Evolutionary conservation across 2,797 vertebrate species (phyloP).

Genomic region (Steatocranus sp.): DNA sequence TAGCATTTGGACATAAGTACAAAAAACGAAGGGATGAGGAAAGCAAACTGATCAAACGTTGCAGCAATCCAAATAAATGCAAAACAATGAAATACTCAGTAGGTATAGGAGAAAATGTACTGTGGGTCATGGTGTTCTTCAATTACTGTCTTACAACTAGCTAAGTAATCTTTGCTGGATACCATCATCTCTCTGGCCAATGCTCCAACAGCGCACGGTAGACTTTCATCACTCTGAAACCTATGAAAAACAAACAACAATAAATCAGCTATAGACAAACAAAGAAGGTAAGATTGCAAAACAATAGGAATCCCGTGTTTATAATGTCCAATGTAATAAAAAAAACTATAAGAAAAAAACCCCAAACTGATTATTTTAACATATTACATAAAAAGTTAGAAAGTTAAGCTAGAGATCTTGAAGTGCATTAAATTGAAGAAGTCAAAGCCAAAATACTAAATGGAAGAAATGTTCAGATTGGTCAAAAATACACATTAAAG

Average conservation of each 20-base stretch:
- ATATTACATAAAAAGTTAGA: conserved; percentile 81
- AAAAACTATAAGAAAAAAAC: conserved; percentile 43
- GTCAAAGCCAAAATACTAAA: conserved; percentile 65
- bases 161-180: conserved; percentile 73
- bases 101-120: conserved; percentile 74
- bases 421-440: conserved; percentile 77
- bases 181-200: conserved; percentile 73
- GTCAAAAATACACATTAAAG: conserved; percentile 69
- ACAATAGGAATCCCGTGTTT: conserved; percentile 76
- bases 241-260: conserved; percentile 80
- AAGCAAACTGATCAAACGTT: background rate
- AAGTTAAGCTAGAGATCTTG: conserved; percentile 88
- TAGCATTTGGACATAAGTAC: conserved; percentile 31
- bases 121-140: conserved; percentile 73
- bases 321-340: conserved; percentile 72
- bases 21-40: conserved; percentile 2
- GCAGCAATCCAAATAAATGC: conserved; percentile 77
- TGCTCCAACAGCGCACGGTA: conserved; percentile 30
- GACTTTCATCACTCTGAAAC: conserved; percentile 66
- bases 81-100: conserved; percentile 70
- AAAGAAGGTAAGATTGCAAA: background rate
- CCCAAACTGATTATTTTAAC: conserved; percentile 79
- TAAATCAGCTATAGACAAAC: conserved; percentile 65
- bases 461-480: conserved; percentile 60
- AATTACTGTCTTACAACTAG: conserved; percentile 35